Conservation (phyloP, 2,113 vertebrate species). For the Anguilla japonica region DNA sequence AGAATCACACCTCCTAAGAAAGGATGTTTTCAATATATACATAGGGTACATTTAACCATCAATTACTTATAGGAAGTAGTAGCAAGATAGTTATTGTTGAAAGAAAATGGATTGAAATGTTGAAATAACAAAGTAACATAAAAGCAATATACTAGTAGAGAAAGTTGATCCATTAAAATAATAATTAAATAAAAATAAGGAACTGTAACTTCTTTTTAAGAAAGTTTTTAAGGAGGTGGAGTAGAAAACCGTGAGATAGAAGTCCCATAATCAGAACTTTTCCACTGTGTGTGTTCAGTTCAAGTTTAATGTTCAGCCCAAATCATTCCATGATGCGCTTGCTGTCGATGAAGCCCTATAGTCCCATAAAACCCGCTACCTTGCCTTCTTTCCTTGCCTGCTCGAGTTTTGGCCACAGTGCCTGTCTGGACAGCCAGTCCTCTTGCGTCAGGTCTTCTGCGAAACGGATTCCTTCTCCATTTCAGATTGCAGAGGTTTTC, state of each 20-base stretch:
- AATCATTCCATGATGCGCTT: conserved; percentile 2
- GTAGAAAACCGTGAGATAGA: background rate
- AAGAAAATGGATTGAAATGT: too few relatives aligned
- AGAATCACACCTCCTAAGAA: too few relatives aligned
- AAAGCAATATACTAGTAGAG: too few relatives aligned
- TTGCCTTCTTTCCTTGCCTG: conserved; percentile 15
- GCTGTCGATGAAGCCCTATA: conserved; percentile 13
- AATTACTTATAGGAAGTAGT: too few relatives aligned
- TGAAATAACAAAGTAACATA: too few relatives aligned
- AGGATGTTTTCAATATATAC: too few relatives aligned
- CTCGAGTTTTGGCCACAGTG: conserved; percentile 14
- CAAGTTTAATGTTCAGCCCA: background rate
- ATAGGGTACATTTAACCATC: too few relatives aligned
- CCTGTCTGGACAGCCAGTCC: conserved; percentile 3
- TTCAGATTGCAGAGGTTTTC: conserved; percentile 14
- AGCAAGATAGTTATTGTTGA: too few relatives aligned
- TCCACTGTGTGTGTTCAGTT: conserved; percentile 13
- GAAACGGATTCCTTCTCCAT: conserved; percentile 21
- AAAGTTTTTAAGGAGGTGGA: background rate
- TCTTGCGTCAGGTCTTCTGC: conserved; percentile 8
- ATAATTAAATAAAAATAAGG: too few relatives aligned
- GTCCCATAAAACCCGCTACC: conserved; percentile 7
- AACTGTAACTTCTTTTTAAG: background rate
- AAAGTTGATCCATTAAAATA: too few relatives aligned
- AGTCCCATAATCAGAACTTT: conserved; percentile 12